Evolutionary conservation across 2,888 invertebrate genomes (phyloP).

Genomic region (Ptychoptera albimana): DNA sequence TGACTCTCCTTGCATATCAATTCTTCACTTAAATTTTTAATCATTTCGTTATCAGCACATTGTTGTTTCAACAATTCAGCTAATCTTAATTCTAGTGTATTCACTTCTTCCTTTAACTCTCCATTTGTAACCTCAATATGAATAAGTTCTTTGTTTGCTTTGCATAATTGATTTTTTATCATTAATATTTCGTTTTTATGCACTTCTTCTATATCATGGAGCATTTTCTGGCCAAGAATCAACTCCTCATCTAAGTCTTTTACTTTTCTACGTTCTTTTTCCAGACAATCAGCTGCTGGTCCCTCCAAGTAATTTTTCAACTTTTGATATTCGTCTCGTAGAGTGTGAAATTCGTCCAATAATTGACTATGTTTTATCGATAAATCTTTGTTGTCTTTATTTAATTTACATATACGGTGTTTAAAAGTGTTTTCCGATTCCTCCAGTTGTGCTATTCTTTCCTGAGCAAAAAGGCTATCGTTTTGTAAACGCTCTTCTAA

Average conservation of each 20-base stretch:
- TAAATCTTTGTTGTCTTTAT: slow-evolving; percentile 37
- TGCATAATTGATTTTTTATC: slow-evolving; percentile 35
- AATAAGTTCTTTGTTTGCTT: slow-evolving; percentile 38
- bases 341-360: slow-evolving; percentile 30
- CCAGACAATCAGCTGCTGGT: slow-evolving; percentile 21
- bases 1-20: slow-evolving; percentile 15
- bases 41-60: slow-evolving; percentile 37
- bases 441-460: slow-evolving; percentile 39
- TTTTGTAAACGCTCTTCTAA: slow-evolving; percentile 37
- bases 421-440: slow-evolving; percentile 39
- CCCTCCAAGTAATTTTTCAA: slow-evolving; percentile 33
- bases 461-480: slow-evolving; percentile 32
- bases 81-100: slow-evolving; percentile 42
- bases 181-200: slow-evolving; percentile 34
- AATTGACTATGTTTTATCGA: slow-evolving; percentile 33
- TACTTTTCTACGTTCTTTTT: slow-evolving; percentile 24
- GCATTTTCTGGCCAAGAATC: slow-evolving; percentile 30
- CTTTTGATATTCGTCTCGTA: slow-evolving; percentile 36
- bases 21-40: slow-evolving; percentile 41
- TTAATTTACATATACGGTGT: slow-evolving; percentile 36
- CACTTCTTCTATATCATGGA: slow-evolving; percentile 32
- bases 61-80: slow-evolving; percentile 38
- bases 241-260: slow-evolving; percentile 35
- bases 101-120: slow-evolving; percentile 52
- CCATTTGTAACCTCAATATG: slow-evolving; percentile 51